Evolutionary conservation across 2,888 invertebrate genomes (phyloP), one percentile per base, ranked within the genome.

Genomic region (Elmis aenea): DNA sequence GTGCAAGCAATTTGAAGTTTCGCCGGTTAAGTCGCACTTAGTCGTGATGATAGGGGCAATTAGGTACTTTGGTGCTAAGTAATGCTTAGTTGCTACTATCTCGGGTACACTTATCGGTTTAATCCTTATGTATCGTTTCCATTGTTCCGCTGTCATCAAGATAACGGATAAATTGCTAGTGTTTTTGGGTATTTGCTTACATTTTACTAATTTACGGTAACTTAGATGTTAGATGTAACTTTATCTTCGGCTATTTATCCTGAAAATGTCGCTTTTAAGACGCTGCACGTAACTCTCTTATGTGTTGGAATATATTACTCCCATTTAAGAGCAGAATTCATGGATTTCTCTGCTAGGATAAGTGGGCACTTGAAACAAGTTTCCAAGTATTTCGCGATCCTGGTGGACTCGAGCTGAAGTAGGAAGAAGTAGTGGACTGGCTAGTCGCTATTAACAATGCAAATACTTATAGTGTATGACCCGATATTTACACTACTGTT

Each of bases 81-180:
- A 24, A 33, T 25, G 38, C 28, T 25, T 26, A 27, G 24, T 38
- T 33, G 33, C 18, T 33, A 27, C 33, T 35, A 30, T 38, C 39
- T 23, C 31, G 38, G 18, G 49, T 39, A 45, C 39, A 48, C 53
- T 57, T 56, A 57, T 56, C 59, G 45, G 44, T 48, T 45, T 58
- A 58, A 56, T 57, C 57, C 55, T 37, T 39, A 26, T 46, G 50
- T 50, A 54, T 53, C 51, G 50, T 51, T 40, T 50, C 50, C 52
- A 55, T 53, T 53, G 51, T 51, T 47, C 37, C 42, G 26, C 45
- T 48, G 49, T 50, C 50, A 51, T 55, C 50, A 48, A 49, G 56
- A 58, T 58, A 49, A 18, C n/a, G 32, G 16, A 43, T 38, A 43
- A 43, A 39, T 43, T 43, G 31, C 40, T 13, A 6, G 9, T 24